phyloP scores from a whole-genome alignment of 2,113 vertebrate genomes.

The Castor canadensis region DNA sequence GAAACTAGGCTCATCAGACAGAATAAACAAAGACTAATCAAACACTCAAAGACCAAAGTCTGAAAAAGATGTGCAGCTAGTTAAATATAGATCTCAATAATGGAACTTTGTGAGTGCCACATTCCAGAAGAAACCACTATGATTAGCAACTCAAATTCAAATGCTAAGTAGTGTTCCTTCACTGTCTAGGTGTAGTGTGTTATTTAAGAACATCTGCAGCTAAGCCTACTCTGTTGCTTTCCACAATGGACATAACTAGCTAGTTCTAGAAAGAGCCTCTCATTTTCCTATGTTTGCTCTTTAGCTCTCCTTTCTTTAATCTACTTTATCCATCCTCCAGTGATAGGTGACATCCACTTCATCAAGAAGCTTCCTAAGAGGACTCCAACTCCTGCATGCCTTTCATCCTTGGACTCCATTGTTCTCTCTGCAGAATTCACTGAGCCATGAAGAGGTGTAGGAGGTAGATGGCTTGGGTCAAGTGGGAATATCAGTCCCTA shows the following conservation, averaged over 20 bases:
- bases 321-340: neutral
- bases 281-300: neutral
- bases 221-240: constrained; percentile 46
- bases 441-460: neutral
- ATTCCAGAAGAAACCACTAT: constrained; percentile 54
- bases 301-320: neutral
- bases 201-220: constrained; percentile 45
- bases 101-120: neutral
- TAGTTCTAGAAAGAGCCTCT: neutral
- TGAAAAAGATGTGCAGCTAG: constrained; percentile 39
- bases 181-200: constrained; percentile 48
- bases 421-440: neutral
- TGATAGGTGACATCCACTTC: neutral
- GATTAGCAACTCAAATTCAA: constrained; percentile 58
- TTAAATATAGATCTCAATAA: constrained; percentile 66
- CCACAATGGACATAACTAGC: neutral
- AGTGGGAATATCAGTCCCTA: neutral
- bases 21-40: constrained; percentile 63
- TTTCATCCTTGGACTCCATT: neutral
- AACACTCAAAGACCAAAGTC: constrained; percentile 50
- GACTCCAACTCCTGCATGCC: neutral
- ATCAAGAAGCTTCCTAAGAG: neutral
- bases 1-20: constrained; percentile 31
- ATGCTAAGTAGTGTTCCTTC: constrained; percentile 23
- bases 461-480: neutral